phyloP scores from a whole-genome alignment of 2,797 vertebrate species.

The Rhinoraja longicauda region DNA sequence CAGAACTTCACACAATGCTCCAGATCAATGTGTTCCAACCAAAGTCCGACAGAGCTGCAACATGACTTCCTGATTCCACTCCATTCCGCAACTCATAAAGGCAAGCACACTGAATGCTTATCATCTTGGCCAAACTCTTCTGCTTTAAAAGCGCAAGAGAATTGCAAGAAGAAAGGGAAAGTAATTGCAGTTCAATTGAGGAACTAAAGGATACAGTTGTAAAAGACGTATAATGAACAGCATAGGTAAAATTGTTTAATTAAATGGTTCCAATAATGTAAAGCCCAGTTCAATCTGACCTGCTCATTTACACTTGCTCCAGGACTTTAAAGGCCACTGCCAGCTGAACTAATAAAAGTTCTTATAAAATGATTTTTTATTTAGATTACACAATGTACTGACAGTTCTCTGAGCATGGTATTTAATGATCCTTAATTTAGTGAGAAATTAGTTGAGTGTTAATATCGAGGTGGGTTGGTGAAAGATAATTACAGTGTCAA shows the following conservation, averaged over 20 bases:
- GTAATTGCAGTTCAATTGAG: background rate
- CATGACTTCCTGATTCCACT: too few relatives aligned
- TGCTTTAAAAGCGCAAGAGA: background rate
- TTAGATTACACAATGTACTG: background rate
- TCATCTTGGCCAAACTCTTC: background rate
- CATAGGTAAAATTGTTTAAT: constrained; percentile 4
- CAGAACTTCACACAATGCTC: too few relatives aligned
- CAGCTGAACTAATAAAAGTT: background rate
- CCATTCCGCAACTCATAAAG: too few relatives aligned
- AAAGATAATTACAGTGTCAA: constrained; percentile 8
- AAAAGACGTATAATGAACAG: background rate
- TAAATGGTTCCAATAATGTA: constrained; percentile 23
- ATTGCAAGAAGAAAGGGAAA: background rate
- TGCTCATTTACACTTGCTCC: constrained; percentile 14
- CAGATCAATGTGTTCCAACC: too few relatives aligned
- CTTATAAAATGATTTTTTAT: constrained; percentile 11
- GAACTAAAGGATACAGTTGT: background rate
- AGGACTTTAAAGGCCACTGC: background rate
- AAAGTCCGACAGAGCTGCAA: too few relatives aligned
- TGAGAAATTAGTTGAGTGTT: constrained; percentile 19
- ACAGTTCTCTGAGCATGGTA: background rate
- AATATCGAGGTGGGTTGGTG: background rate
- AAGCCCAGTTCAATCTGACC: background rate
- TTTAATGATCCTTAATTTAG: constrained; percentile 11
- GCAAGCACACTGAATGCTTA: too few relatives aligned